Base-by-base conservation (phyloP, 2,113 vertebrate species). In the Sebastes fasciatus region DNA sequence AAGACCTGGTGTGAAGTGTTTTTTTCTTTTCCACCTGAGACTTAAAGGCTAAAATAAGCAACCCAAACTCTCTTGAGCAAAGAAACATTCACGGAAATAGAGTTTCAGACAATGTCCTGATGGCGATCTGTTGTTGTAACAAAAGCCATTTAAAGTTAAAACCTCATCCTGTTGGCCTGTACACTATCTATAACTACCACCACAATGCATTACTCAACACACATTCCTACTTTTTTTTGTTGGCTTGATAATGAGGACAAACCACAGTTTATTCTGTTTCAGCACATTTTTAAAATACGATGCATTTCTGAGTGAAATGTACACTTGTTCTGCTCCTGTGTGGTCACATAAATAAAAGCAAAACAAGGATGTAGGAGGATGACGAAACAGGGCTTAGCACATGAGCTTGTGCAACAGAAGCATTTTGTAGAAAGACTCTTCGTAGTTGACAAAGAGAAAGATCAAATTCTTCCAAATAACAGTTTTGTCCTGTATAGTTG, bases 201-300 rank as follows among this genome's bases (percentile, higher is more conserved):
- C 12, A 13, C 70, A 70, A 34, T 34, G 34, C 49, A 70, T 81
- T 90, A 79, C 83, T 80, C 77, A 90, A 86, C 69, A 73, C 57
- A 65, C 87, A 93, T 92, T 89, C 88, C 73, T 79, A 5, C 66
- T 84, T 66, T 73, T 43, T 75, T 84, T 77, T 71, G 62, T 77
- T 71, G 62, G 73, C 64, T 65, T 54, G 55, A 79, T 67, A 72
- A 79, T 23, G n/a, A 84, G 7, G 51, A 58, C 9, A 76, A 88
- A 85, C 54, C 66, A 45, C 46, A 63, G 48, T 77, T 49, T 9
- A 65, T 71, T 40, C 64, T 16, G 46, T 62, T 63, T 68, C 40
- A 65, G 67, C 51, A 70, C 43, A 75, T 62, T 73, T 42, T 10
- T 57, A 5, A 11, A 9, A 2, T 0, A 76, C 3, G 43, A 26